These are phyloP conservation scores for Fregata magnificens DNA, from an alignment of 2,113 vertebrate species.

Conservation along the genomic window DNA sequence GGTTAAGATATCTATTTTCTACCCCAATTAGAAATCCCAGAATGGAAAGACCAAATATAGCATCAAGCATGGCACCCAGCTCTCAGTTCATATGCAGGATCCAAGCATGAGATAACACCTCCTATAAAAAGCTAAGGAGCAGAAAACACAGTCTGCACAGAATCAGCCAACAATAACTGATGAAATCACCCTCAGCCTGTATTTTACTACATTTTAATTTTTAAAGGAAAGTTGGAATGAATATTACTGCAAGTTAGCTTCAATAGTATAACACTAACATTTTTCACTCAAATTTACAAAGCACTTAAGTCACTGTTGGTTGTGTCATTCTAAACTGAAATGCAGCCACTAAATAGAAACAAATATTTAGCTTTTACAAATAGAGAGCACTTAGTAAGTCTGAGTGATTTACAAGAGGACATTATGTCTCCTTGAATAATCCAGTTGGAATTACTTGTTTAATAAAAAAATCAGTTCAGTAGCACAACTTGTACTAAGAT, in stretches of 20 bases:
- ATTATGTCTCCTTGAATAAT: conserved; percentile 11
- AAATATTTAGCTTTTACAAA: conserved; percentile 31
- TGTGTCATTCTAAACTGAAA: neutral
- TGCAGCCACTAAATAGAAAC: neutral
- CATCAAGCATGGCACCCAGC: neutral
- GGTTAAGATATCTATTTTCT: neutral
- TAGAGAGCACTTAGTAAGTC: neutral
- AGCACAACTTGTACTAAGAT: neutral
- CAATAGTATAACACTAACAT: neutral
- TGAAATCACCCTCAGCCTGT: neutral
- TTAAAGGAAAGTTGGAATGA: neutral
- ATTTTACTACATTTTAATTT: neutral
- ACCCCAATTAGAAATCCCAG: neutral
- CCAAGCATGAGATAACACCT: conserved; percentile 23
- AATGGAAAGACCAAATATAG: conserved; percentile 1
- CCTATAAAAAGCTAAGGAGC: conserved; percentile 37
- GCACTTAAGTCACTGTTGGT: neutral
- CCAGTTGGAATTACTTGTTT: neutral
- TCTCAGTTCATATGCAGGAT: neutral
- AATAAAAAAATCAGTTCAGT: neutral
- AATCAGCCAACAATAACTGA: neutral
- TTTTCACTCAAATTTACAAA: neutral
- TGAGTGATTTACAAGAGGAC: conserved; percentile 14
- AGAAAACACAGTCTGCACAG: neutral
- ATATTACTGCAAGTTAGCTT: neutral